Evolutionary conservation across 2,888 invertebrate genomes (phyloP), one percentile per base, ranked within the genome.

Genomic region (Dolichopus griseipennis): DNA sequence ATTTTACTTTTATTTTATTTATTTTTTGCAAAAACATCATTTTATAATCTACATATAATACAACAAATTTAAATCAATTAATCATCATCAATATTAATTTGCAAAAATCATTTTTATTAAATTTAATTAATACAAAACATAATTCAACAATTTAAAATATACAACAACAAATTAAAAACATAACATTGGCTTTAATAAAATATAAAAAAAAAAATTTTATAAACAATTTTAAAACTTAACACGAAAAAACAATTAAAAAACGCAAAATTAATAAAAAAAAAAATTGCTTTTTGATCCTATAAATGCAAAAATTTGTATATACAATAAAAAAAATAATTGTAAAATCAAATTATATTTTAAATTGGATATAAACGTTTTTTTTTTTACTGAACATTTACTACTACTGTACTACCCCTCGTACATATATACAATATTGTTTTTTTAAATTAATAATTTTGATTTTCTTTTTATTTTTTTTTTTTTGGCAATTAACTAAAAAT

Each of bases 101-200:
- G 27, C 27, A 27, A 27, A 27, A 27, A 27, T 27, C 27, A 27
- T 27, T 27, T 27, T 4, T 27, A 27, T n/a, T n/a, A n/a, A n/a
- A n/a, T n/a, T n/a, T n/a, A n/a, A n/a, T n/a, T n/a, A n/a, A n/a
- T 27, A 27, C 27, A 27, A 27, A 27, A 22, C 64, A 68, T 41
- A 64, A 68, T n/a, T 62, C 66, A 41, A 63, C 22, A 65, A 69
- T 63, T 68, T 41, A 64, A 67, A 65, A 37, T 67, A 69, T 63
- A 65, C 22, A 68, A 69, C 34, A 62, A 66, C 70, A 71, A 71
- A 69, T 67, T 34, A 67, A 70, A 67, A 69, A 67, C 67, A 68
- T 65, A 68, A 68, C 67, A 34, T 64, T 61, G 62, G 65, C 65
- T 37, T 62, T 65, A 62, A 65, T 65, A 43, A 68, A 41, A 52